Base-by-base conservation (phyloP, 2,797 vertebrate genomes). In the Neomorphus geoffroyi region DNA sequence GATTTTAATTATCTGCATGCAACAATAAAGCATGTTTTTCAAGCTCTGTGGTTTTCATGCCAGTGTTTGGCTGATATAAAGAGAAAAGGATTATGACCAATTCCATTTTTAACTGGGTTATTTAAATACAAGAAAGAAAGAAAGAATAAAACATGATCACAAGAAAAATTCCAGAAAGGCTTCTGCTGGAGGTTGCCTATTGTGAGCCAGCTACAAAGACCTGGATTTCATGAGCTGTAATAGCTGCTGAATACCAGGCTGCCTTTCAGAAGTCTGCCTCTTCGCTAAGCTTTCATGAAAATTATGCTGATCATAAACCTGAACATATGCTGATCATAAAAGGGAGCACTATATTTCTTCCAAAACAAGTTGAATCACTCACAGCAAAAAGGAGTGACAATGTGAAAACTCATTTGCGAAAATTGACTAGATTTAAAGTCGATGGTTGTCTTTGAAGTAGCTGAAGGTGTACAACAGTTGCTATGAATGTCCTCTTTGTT, bases 1-100 rank as follows among this genome's bases (percentile, higher is more conserved):
- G 54, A 83, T 86, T 97, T 96, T 95, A 96, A 97, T 96, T 97
- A 90, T 93, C 85, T 92, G 45, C 70, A 78, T 73, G 73, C 48
- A 90, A 64, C 70, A 92, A 67, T 64, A 50, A 96, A 93, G 6
- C 13, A 56, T 57, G 33, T 73, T 85, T 93, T 90, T 62, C 51
- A 46, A 51, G 61, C 57, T 75, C 77, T 83, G 75, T 72, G 41
- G 62, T 90, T 91, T 80, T 27, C 24, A 12, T 56, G 8, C 64
- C 17, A 81, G 64, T 46, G 46, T 74, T 83, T 83, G 71, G 77
- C 74, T 80, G 35, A 26, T 4, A 46, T 57, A 80, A 66, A 48
- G 46, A 39, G 26, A 69, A 71, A 90, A 86, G 73, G 24, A n/a
- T 65, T 92, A n/a, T 19, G 28, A 84, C 26, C 6, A 4, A 62